Evolutionary conservation across 2,888 invertebrate genomes (phyloP).

Genomic region (Smittia sp.): DNA sequence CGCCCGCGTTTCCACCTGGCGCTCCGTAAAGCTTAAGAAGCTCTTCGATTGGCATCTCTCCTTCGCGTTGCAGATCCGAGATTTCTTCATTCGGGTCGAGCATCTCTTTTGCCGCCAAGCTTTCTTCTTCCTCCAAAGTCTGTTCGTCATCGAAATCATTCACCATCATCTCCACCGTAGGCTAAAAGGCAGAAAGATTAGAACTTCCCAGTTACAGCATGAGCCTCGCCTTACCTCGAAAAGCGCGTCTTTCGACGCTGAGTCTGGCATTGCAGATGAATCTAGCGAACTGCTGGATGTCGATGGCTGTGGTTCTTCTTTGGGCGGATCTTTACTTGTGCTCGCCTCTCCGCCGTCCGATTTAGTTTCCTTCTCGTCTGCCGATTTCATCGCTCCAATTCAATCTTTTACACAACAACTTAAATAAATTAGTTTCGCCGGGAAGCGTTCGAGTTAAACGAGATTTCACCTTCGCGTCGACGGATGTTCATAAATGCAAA

Average conservation of each 20-base stretch:
- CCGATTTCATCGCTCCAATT: neutral
- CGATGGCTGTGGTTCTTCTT: neutral
- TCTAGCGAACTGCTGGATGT: neutral
- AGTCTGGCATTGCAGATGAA: neutral
- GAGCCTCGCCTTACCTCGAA: neutral
- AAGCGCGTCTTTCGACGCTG: neutral
- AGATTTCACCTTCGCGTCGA: too few species aligned
- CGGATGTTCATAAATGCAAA: too few species aligned
- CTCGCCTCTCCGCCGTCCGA: neutral
- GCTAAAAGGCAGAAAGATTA: slow-evolving; percentile 73
- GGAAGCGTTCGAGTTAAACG: neutral
- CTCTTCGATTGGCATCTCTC: slow-evolving; percentile 95
- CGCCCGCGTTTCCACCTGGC: slow-evolving; percentile 43
- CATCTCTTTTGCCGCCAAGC: slow-evolving; percentile 79
- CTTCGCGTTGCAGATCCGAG: slow-evolving; percentile 84
- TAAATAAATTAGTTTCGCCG: neutral
- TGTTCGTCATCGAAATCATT: slow-evolving; percentile 97
- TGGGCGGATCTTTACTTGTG: neutral
- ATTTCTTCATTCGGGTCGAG: slow-evolving; percentile 86
- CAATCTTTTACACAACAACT: neutral
- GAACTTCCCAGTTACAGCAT: slow-evolving; percentile 44
- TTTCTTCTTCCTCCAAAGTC: slow-evolving; percentile 96
- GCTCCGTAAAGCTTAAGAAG: slow-evolving; percentile 82
- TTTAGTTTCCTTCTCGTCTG: neutral
- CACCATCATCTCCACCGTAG: slow-evolving; percentile 93